Conservation (phyloP, 2,113 vertebrate species). For the Mus spicilegus region DNA sequence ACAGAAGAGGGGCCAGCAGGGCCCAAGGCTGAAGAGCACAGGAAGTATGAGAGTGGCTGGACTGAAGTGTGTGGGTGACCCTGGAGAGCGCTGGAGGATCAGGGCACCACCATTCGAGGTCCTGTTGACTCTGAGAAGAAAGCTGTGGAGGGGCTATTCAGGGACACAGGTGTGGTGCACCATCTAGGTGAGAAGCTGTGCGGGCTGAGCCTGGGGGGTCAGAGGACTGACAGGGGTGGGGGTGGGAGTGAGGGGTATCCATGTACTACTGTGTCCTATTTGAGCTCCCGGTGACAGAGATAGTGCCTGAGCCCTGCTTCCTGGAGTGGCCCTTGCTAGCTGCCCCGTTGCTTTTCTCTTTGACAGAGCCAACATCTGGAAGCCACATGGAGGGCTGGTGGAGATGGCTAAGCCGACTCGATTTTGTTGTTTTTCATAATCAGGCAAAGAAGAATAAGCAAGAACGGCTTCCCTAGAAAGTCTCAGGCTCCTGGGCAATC, state of each 20-base stretch:
- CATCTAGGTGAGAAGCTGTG: not conserved
- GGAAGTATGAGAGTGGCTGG: not conserved
- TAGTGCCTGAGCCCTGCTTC: not conserved
- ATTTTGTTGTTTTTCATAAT: conserved; percentile 13
- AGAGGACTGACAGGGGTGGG: too few species aligned
- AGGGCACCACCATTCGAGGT: not conserved
- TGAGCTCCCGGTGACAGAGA: not conserved
- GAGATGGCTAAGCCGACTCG: conserved; percentile 35
- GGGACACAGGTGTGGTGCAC: not conserved
- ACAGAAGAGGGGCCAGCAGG: not conserved
- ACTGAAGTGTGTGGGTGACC: fast-evolving
- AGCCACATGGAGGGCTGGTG: conserved; percentile 69
- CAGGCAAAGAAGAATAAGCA: conserved; percentile 75
- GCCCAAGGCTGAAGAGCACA: too few species aligned
- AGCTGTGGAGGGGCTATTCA: not conserved
- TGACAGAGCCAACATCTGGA: conserved; percentile 81
- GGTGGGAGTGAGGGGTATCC: not conserved
- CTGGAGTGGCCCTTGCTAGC: not conserved
- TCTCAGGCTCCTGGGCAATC: conserved; percentile 63
- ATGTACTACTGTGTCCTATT: not conserved
- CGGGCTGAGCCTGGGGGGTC: not conserved
- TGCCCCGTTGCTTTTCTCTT: conserved; percentile 32
- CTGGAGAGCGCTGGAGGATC: not conserved
- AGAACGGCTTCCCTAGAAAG: conserved; percentile 65
- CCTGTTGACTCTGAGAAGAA: not conserved